Evolutionary conservation across 2,113 vertebrate genomes (phyloP).

Genomic region (Gallinago paraguaiae): DNA sequence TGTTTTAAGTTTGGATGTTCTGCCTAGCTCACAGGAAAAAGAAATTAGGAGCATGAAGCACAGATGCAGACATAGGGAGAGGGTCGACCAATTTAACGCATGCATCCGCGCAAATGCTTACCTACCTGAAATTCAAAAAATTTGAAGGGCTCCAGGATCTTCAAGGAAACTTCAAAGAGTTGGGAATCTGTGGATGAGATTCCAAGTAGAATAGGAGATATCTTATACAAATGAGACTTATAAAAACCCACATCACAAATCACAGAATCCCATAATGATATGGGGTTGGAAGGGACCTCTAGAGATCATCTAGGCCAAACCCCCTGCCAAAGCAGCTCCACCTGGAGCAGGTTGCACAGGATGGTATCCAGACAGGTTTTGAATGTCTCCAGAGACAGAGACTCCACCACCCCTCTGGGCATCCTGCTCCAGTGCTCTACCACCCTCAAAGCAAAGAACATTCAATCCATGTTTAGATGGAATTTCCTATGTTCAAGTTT

Average conservation of each 20-base stretch:
- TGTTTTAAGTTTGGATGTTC: neutral
- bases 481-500: too few relatives aligned
- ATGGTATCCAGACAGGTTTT: too few relatives aligned
- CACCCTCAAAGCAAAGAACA: too few relatives aligned
- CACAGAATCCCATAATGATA: too few relatives aligned
- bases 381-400: too few relatives aligned
- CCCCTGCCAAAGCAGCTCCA: too few relatives aligned
- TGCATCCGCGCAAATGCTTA: constrained; percentile 71
- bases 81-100: constrained; percentile 73
- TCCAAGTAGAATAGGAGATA: constrained; percentile 70
- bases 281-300: too few relatives aligned
- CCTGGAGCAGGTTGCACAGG: too few relatives aligned
- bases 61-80: constrained; percentile 72
- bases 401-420: too few relatives aligned
- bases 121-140: constrained; percentile 75
- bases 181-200: constrained; percentile 71
- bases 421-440: too few relatives aligned
- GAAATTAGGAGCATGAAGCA: constrained; percentile 68
- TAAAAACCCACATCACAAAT: neutral
- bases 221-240: constrained; percentile 56
- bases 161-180: constrained; percentile 73
- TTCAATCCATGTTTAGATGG: too few relatives aligned
- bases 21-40: constrained; percentile 41
- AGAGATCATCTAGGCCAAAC: too few relatives aligned
- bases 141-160: constrained; percentile 72